A percentile compares a stretch with the other conserved stretches of the same genome.
Evolutionary conservation across 2,113 vertebrate species (phyloP).

Genomic region (Spilogale gracilis): DNA sequence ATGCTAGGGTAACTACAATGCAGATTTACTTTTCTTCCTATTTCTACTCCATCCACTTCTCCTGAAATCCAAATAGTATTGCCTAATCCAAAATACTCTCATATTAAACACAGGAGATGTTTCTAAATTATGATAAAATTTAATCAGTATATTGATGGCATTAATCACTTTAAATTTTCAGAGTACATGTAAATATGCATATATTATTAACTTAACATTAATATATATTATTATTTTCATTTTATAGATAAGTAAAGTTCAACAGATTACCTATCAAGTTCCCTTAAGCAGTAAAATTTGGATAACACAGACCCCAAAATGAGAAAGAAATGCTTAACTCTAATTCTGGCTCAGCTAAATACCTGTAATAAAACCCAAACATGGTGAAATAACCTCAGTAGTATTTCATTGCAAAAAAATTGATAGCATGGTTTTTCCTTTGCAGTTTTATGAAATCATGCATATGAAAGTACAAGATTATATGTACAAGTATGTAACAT

Average conservation of each 20-base stretch:
- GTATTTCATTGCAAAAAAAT: background rate
- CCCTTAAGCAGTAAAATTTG: background rate
- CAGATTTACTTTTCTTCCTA: background rate
- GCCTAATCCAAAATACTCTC: background rate
- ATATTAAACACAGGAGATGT: background rate
- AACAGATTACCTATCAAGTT: background rate
- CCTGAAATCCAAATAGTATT: background rate
- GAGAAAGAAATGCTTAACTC: background rate
- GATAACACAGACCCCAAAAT: background rate
- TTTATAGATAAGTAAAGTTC: background rate
- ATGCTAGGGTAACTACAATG: background rate
- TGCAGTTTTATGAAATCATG: background rate
- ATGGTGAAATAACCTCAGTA: background rate
- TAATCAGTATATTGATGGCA: background rate
- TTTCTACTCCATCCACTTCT: background rate
- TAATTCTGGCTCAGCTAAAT: background rate
- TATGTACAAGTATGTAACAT: background rate
- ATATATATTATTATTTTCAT: background rate
- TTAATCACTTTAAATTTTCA: constrained; percentile 34
- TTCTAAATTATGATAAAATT: background rate
- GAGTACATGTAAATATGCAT: background rate
- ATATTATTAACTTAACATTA: background rate
- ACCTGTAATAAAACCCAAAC: background rate
- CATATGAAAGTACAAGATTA: background rate
- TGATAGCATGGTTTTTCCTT: background rate